Evolutionary conservation across 2,113 vertebrate species (phyloP).

Genomic region (Pluvianellus socialis): DNA sequence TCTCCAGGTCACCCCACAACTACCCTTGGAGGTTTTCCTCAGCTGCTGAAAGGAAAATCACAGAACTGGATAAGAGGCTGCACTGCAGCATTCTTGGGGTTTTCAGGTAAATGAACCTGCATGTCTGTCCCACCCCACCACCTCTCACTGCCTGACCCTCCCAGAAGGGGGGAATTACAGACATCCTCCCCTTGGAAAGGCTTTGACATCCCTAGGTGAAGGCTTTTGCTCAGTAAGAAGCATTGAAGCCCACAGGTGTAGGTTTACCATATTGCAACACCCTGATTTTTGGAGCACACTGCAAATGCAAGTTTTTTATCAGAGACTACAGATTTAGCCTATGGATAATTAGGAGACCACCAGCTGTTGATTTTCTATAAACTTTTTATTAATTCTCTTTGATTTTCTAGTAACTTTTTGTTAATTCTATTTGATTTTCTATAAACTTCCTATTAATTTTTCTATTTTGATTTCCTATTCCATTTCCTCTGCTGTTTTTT

Average conservation of each 20-base stretch:
- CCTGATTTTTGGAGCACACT: background rate
- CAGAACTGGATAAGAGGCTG: background rate
- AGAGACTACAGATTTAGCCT: background rate
- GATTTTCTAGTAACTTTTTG: background rate
- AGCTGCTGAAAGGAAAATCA: background rate
- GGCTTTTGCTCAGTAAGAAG: background rate
- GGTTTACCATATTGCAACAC: background rate
- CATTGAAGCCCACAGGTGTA: background rate
- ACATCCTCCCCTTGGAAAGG: background rate
- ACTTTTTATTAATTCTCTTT: background rate
- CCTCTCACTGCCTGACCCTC: background rate
- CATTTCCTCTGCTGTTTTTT: background rate
- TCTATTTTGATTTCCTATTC: background rate
- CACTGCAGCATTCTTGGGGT: background rate
- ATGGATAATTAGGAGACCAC: background rate
- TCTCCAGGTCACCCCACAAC: background rate
- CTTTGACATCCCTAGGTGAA: background rate
- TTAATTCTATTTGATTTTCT: background rate
- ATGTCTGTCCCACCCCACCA: background rate
- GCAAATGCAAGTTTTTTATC: background rate
- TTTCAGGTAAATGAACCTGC: background rate
- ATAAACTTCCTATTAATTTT: background rate
- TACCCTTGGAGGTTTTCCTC: background rate
- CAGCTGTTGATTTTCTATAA: background rate
- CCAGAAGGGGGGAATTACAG: background rate